phyloP scores from a whole-genome alignment of 2,797 vertebrate species.

The Gastrophryne carolinensis region DNA sequence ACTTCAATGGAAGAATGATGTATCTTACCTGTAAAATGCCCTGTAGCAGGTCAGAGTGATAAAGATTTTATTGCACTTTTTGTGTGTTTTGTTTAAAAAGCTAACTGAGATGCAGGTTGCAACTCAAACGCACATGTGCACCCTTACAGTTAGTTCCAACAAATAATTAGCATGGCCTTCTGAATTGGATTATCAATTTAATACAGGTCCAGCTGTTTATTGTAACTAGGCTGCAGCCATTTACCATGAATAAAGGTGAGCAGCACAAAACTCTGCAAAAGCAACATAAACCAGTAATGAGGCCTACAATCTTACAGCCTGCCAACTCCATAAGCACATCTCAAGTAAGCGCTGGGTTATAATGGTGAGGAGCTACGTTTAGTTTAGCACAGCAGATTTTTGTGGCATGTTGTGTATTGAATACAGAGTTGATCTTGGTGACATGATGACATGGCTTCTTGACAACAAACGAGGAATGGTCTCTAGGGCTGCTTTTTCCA shows the following conservation, averaged over 20 bases:
- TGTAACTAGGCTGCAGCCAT: too few species aligned
- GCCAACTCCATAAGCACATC: background rate
- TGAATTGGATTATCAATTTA: too few species aligned
- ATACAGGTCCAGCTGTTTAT: too few species aligned
- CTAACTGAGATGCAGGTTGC: too few species aligned
- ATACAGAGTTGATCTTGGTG: background rate
- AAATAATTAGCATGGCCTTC: too few species aligned
- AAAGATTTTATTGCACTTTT: too few species aligned
- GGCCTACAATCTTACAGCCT: background rate
- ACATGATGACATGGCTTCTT: constrained; percentile 12
- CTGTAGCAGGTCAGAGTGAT: too few species aligned
- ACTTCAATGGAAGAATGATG: too few species aligned
- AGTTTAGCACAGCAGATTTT: constrained; percentile 54
- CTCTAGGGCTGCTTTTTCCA: constrained; percentile 59
- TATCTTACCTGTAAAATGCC: too few species aligned
- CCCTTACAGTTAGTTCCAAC: too few species aligned
- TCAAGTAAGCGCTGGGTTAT: background rate
- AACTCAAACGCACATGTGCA: too few species aligned
- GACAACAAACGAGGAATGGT: constrained; percentile 8
- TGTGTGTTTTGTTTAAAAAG: too few species aligned
- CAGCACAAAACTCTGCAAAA: background rate
- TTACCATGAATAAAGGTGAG: background rate
- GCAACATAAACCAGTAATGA: background rate
- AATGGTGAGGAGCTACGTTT: background rate
- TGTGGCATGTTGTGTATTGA: background rate